Conservation (phyloP, 1,140 invertebrate genomes). For the Mya arenaria region DNA sequence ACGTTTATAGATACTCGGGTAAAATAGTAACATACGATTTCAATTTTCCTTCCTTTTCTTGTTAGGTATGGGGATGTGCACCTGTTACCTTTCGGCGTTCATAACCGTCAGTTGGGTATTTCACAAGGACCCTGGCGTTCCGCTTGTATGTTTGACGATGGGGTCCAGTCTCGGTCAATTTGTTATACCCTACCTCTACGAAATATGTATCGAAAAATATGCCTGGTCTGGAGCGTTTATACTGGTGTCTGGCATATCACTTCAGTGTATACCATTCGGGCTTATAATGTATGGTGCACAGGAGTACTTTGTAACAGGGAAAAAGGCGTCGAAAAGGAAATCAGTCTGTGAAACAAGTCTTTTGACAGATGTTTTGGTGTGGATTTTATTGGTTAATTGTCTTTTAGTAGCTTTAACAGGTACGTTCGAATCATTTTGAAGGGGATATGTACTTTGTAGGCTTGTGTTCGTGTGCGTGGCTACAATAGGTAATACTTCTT, state of each 20-base stretch:
- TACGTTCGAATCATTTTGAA: background rate
- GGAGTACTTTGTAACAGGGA: constrained; percentile 17
- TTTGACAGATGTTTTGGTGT: constrained; percentile 5
- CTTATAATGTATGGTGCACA: constrained; percentile 12
- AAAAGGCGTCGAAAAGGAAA: background rate
- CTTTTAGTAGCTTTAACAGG: constrained; percentile 23
- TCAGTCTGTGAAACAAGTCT: background rate
- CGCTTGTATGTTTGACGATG: constrained; percentile 32
- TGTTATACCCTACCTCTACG: constrained; percentile 33
- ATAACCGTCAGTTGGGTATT: constrained; percentile 41
- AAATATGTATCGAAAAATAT: constrained; percentile 25
- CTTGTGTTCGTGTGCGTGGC: too few relatives aligned
- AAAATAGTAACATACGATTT: too few relatives aligned
- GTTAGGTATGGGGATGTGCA: constrained; percentile 42
- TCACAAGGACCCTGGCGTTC: constrained; percentile 30
- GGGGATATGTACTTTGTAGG: too few relatives aligned
- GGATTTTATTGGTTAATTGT: constrained; percentile 22
- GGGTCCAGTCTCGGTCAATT: constrained; percentile 43
- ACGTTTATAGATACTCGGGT: too few relatives aligned
- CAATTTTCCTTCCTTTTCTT: too few relatives aligned
- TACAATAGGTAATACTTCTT: background rate
- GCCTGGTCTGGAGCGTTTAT: constrained; percentile 39
- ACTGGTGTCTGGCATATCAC: constrained; percentile 18
- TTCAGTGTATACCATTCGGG: constrained; percentile 39
- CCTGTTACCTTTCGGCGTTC: constrained; percentile 17